phyloP scores from a whole-genome alignment of 2,888 invertebrate genomes.

The Leucophora obtusa region DNA sequence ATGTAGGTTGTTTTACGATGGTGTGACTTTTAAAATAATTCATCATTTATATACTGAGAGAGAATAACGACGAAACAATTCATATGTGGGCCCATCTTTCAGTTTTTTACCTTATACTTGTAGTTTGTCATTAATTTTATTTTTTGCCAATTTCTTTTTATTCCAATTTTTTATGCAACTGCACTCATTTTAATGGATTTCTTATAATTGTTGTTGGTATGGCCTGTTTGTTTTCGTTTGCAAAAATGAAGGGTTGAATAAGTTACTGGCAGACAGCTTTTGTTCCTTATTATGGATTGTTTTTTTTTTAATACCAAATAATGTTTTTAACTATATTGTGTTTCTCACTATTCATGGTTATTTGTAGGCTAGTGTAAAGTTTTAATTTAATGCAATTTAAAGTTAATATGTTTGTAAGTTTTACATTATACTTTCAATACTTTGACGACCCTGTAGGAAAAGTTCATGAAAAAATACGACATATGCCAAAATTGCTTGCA shows the following conservation, averaged over 20 bases:
- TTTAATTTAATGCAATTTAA: no score
- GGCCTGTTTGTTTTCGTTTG: constrained; percentile 9
- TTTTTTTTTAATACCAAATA: no score
- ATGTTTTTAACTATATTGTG: not conserved
- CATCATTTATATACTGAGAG: constrained; percentile 29
- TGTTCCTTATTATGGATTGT: not conserved
- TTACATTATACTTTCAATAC: no score
- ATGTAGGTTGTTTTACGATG: constrained; percentile 11
- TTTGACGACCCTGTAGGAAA: no score
- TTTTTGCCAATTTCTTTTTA: constrained; percentile 4
- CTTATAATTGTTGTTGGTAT: not conserved
- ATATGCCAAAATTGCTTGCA: no score
- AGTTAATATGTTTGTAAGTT: no score
- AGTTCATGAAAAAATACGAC: no score
- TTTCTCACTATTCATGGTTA: not conserved
- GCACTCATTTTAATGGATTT: constrained; percentile 24
- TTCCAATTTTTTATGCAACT: constrained; percentile 15
- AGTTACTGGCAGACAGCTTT: not conserved
- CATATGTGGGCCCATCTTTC: constrained; percentile 53
- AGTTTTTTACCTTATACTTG: constrained; percentile 1
- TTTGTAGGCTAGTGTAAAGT: no score
- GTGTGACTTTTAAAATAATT: constrained; percentile 54
- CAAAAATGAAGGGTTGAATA: constrained; percentile 18
- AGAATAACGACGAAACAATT: constrained; percentile 7
- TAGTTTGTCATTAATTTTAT: not conserved